Evolutionary conservation across 2,113 vertebrate species (phyloP), one percentile per base, ranked within the genome.

Genomic region (Hepsetus odoe): DNA sequence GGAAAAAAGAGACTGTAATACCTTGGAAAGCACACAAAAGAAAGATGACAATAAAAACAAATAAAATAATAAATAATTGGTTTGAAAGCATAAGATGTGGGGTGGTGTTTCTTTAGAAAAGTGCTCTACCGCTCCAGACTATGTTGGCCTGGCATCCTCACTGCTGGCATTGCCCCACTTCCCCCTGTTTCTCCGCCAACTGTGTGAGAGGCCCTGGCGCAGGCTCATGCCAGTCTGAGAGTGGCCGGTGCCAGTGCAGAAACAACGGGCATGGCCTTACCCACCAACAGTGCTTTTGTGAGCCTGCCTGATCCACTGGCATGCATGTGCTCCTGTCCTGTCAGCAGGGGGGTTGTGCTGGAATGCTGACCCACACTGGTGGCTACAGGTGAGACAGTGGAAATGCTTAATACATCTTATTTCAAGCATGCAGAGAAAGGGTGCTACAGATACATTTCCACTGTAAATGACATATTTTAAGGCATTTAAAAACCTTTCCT

Each of bases 231-330:
- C 77, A 82, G 76, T 72, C 32, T 71, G 64, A 75, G 67, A 64
- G 72, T 70, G 80, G 81, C 56, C 74, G 58, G 22, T 74, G 44
- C 76, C 67, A 77, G 55, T 74, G 58, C 58, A 46, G 51, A 74
- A 59, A 49, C 30, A 44, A 79, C 55, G 72, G 53, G 62, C 14
- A 66, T 76, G 74, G 70, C 62, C 66, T 68, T 80, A 74, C 80
- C 79, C 84, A 66, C 79, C 80, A 77, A 84, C 68, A 67, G 80
- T 73, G 72, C n/a, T n/a, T 79, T 84, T 84, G 76, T 84, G 74
- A 58, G 64, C 30, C 55, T 53, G 42, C 33, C 20, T 85, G 77
- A 89, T 86, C 81, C 84, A 76, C 75, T 70, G 65, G 78, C 75
- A 70, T 72, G 16, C 20, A 69, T 51, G 58, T n/a, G 1, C 42